These are phyloP conservation scores for Criorhina ranunculi DNA, from an alignment of 2,888 invertebrate genomes.

Conservation along the genomic window DNA sequence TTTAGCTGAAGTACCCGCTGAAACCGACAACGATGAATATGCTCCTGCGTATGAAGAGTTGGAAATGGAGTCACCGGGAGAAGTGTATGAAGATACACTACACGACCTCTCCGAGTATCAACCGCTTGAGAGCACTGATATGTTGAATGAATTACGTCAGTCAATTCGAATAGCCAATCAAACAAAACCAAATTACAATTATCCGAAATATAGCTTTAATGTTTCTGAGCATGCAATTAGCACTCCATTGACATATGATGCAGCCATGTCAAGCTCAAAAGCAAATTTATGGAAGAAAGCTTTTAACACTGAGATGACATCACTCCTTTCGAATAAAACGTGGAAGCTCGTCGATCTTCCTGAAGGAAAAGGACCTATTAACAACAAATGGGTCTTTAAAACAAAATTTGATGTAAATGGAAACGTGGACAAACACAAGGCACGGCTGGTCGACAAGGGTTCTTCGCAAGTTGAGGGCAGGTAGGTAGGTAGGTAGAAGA, in stretches of 20 bases:
- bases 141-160: constrained; percentile 9
- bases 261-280: constrained; percentile 19
- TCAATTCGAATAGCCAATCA: constrained; percentile 24
- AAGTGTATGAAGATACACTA: constrained; percentile 12
- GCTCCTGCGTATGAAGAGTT: not conserved
- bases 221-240: constrained; percentile 10
- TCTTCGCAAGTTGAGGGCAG: not conserved
- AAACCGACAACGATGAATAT: constrained; percentile 9
- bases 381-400: constrained; percentile 57
- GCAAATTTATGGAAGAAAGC: constrained; percentile 21
- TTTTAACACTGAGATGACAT: constrained; percentile 22
- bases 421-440: constrained; percentile 26
- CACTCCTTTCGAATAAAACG: constrained; percentile 21
- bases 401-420: constrained; percentile 54
- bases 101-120: constrained; percentile 14
- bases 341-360: constrained; percentile 9
- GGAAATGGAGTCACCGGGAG: not conserved
- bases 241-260: constrained; percentile 17
- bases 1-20: constrained; percentile 11
- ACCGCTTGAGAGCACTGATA: constrained; percentile 20
- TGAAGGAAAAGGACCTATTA: constrained; percentile 41
- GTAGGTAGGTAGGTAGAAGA: too few relatives aligned
- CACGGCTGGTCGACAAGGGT: constrained; percentile 51
- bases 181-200: constrained; percentile 21
- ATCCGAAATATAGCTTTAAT: constrained; percentile 13